These are phyloP conservation scores for Subanguina moxae DNA, from an alignment of 1,140 invertebrate genomes.

Conservation along the genomic window DNA sequence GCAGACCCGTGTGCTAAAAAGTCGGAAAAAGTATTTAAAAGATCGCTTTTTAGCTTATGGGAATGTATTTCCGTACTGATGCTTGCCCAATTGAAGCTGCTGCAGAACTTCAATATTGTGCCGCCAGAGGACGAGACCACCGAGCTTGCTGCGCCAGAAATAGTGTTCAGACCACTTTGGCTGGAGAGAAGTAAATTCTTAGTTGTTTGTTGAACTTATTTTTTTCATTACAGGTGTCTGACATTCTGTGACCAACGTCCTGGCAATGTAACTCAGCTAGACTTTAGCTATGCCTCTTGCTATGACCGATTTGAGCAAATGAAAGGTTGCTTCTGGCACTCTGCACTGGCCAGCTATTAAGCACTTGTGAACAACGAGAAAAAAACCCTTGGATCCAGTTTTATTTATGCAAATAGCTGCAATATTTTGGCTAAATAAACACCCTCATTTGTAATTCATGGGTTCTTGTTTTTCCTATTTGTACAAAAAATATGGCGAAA, in stretches of 20 bases:
- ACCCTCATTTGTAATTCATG: too few species aligned
- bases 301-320: constrained; percentile 57
- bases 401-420: too few species aligned
- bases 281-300: constrained; percentile 54
- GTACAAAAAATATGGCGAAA: too few species aligned
- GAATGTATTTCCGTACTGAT: constrained; percentile 57
- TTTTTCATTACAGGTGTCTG: constrained; percentile 43
- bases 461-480: background rate
- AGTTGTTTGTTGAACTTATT: background rate
- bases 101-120: constrained; percentile 42
- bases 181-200: constrained; percentile 51
- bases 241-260: constrained; percentile 57
- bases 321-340: constrained; percentile 57
- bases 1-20: too few species aligned
- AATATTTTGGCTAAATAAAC: too few species aligned
- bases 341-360: background rate
- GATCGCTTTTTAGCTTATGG: constrained; percentile 26
- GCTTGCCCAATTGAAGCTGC: constrained; percentile 45
- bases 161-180: constrained; percentile 49
- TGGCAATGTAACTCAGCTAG: constrained; percentile 58
- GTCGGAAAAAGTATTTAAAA: too few species aligned
- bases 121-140: constrained; percentile 57
- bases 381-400: too few species aligned
- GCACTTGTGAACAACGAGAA: background rate
- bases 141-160: constrained; percentile 53